These are phyloP conservation scores for Acrossocheilus wenchowensis DNA, from an alignment of 2,797 vertebrate species.

Conservation along the genomic window DNA sequence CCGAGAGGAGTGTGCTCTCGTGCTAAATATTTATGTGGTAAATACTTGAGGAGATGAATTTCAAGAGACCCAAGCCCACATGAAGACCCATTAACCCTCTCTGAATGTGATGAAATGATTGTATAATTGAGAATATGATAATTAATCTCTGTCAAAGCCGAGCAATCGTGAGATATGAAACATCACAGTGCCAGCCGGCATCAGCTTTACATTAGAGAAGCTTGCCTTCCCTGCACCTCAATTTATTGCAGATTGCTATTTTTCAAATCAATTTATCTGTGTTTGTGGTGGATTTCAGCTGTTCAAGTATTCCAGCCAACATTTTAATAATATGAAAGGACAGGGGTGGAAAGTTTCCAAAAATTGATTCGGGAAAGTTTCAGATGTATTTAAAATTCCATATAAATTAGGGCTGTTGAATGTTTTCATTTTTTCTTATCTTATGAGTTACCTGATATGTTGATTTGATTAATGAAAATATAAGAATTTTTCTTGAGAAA, in stretches of 20 bases:
- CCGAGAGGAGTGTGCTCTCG: slow-evolving; percentile 23
- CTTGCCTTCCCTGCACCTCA: slow-evolving; percentile 13
- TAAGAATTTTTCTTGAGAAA: neutral
- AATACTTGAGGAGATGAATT: slow-evolving; percentile 46
- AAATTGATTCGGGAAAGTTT: neutral
- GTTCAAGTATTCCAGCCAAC: slow-evolving; percentile 5
- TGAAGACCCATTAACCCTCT: slow-evolving; percentile 46
- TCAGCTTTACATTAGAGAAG: slow-evolving; percentile 29
- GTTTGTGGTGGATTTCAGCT: slow-evolving; percentile 22
- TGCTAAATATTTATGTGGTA: slow-evolving; percentile 54
- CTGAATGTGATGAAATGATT: slow-evolving; percentile 49
- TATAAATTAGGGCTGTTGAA: neutral
- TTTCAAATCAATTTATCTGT: slow-evolving; percentile 32
- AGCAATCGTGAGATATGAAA: slow-evolving; percentile 20
- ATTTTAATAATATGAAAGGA: slow-evolving; percentile 13
- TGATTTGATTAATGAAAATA: neutral
- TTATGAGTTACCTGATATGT: neutral
- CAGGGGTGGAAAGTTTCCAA: neutral
- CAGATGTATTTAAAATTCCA: neutral
- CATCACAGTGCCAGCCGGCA: slow-evolving; percentile 7
- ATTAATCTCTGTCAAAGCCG: slow-evolving; percentile 44
- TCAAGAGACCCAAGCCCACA: slow-evolving; percentile 26
- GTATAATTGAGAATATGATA: slow-evolving; percentile 51
- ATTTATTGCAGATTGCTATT: slow-evolving; percentile 25
- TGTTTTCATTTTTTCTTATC: neutral